These are phyloP conservation scores for Trachelus iudaicus DNA, from an alignment of 2,888 invertebrate genomes.

Conservation along the genomic window DNA sequence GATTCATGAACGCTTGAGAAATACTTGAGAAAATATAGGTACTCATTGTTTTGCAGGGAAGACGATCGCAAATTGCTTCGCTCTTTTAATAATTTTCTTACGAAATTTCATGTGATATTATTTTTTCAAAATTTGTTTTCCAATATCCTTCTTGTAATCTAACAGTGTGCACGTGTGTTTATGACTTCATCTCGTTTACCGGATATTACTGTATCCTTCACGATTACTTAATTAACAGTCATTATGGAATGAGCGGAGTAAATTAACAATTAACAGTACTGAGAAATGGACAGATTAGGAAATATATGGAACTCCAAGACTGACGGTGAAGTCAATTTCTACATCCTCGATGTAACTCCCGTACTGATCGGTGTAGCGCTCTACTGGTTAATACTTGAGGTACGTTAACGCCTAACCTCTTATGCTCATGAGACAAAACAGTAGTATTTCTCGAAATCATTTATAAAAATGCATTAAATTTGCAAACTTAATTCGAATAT, in stretches of 20 bases:
- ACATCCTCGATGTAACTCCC: neutral
- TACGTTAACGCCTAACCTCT: neutral
- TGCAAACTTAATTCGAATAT: neutral
- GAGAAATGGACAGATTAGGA: neutral
- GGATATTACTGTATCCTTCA: neutral
- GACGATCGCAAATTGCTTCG: neutral
- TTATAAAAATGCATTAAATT: neutral
- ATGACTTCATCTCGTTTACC: neutral
- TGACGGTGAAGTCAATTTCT: neutral
- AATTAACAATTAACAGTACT: neutral
- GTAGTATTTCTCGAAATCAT: neutral
- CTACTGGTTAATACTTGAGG: constrained; percentile 1
- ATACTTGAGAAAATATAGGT: neutral
- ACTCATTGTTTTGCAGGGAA: neutral
- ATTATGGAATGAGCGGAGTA: neutral
- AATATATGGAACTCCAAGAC: neutral
- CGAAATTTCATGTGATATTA: neutral
- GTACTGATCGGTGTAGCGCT: neutral
- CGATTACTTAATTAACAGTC: neutral
- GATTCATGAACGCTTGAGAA: neutral
- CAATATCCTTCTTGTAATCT: neutral
- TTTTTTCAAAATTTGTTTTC: neutral
- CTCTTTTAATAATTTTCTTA: neutral
- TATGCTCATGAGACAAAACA: neutral
- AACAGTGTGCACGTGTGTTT: too few relatives aligned